Base-by-base conservation (phyloP, 2,113 vertebrate genomes). In the Taxidea taxus region DNA sequence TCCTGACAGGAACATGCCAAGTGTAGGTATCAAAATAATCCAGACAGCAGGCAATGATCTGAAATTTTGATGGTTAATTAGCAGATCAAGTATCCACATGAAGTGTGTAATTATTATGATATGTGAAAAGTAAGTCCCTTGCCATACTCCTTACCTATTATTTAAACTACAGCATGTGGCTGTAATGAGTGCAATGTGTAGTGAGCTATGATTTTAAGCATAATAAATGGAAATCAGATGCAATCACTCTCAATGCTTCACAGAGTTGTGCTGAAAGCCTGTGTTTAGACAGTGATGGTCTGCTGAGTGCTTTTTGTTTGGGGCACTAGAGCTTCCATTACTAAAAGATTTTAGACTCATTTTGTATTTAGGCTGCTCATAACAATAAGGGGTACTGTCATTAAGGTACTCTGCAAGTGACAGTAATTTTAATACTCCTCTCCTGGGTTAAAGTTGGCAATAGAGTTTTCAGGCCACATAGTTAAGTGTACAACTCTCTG, bases 1-100 rank as follows among this genome's bases (percentile, higher is more conserved):
- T 8, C 10, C 44, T 72, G n/a, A 74, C 7, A 96, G 84, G 5
- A 90, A 83, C 3, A 42, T 29, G 60, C 6, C 77, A 92, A 92
- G 60, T 91, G 0, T 4, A 87, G 1, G 11, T 34, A 84, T 60
- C 23, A 90, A 87, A 94, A 94, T 85, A 91, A 91, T 1, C 21
- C 31, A 95, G 6, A 6, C 3, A 10, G 14, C 14, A 83, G 14
- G 88, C 23, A 87, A 47, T 90, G n/a, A 96, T 64, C 49, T 91
- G 12, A 6, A 90, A 74, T 83, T 97, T 84, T 91, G 96, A 39
- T 23, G 20, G 6, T 5, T 96, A 87, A 95, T 93, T 97, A 82
- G 34, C 51, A 8, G 37, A 81, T 89, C 54, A 39, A 6, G 3
- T 85, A 75, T 15, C 87, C 56, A 96, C 2, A 27, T 93, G 1